Conservation (phyloP, 2,888 invertebrate genomes). For the Harmothoe impar region DNA sequence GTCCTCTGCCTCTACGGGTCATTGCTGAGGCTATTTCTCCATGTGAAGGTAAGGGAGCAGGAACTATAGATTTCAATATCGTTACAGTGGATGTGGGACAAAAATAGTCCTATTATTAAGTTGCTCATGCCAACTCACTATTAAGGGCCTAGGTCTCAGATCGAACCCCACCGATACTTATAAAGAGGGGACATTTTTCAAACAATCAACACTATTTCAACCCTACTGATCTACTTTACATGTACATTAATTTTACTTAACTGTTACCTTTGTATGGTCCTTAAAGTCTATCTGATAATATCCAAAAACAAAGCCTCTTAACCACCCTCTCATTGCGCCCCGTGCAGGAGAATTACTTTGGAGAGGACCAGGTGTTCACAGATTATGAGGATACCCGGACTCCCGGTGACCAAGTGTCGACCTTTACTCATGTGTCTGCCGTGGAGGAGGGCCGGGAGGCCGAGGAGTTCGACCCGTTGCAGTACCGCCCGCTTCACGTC, state of each 20-base stretch:
- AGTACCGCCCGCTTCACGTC: constrained; percentile 94
- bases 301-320: too few species aligned
- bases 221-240: too few species aligned
- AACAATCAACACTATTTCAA: too few species aligned
- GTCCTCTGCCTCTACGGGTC: constrained; percentile 95
- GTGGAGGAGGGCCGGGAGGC: constrained; percentile 69
- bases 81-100: background rate
- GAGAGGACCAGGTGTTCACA: constrained; percentile 96
- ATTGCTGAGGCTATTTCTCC: constrained; percentile 93
- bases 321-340: too few species aligned
- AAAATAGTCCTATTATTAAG: constrained; percentile 67
- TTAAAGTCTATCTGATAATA: too few species aligned
- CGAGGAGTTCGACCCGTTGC: constrained; percentile 90
- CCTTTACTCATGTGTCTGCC: constrained; percentile 69
- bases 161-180: too few species aligned
- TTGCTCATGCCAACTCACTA: too few species aligned
- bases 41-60: constrained; percentile 87
- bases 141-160: too few species aligned
- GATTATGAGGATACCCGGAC: constrained; percentile 87
- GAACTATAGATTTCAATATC: background rate
- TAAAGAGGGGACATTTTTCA: too few species aligned
- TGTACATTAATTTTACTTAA: too few species aligned
- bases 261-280: too few species aligned
- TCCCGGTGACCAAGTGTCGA: constrained; percentile 66
- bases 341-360: constrained; percentile 95